Conservation (phyloP, 2,113 vertebrate species). For the Mugil cephalus region DNA sequence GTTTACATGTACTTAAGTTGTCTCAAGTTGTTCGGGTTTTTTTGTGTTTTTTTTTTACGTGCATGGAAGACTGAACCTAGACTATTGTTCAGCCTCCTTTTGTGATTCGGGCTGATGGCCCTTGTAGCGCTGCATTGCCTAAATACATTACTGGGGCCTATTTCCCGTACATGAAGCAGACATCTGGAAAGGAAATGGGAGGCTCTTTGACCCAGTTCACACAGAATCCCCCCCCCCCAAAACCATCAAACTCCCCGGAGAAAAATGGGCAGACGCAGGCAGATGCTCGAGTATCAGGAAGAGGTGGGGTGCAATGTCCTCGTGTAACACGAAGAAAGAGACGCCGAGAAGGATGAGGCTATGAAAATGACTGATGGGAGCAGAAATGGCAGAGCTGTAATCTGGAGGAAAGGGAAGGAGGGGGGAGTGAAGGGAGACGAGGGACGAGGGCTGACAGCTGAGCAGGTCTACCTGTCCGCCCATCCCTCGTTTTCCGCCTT, state of each 20-base stretch:
- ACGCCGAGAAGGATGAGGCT: slow-evolving; percentile 57
- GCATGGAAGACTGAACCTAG: too few relatives aligned
- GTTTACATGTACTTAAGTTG: too few relatives aligned
- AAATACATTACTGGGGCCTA: neutral
- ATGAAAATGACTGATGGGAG: slow-evolving; percentile 78
- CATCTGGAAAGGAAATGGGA: slow-evolving; percentile 38
- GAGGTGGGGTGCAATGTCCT: slow-evolving; percentile 57
- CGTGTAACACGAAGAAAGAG: slow-evolving; percentile 51
- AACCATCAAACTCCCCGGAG: slow-evolving; percentile 46
- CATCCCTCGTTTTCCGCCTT: slow-evolving; percentile 70
- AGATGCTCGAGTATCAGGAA: slow-evolving; percentile 64
- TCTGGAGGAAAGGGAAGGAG: slow-evolving; percentile 38
- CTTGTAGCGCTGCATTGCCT: neutral
- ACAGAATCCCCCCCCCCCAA: slow-evolving; percentile 19
- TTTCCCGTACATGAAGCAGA: slow-evolving; percentile 31
- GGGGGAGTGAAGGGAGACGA: slow-evolving; percentile 35
- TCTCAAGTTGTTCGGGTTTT: too few relatives aligned
- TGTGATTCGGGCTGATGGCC: neutral
- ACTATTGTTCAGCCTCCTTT: too few relatives aligned
- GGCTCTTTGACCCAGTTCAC: slow-evolving; percentile 66
- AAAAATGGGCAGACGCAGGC: slow-evolving; percentile 36
- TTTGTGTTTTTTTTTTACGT: too few relatives aligned
- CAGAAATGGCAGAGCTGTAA: slow-evolving; percentile 68
- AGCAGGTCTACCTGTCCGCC: slow-evolving; percentile 75
- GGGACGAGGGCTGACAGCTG: slow-evolving; percentile 66